A percentile compares a stretch with the other conserved stretches of the same genome.
Evolutionary conservation across 1,140 invertebrate species (phyloP).

Genomic region (Drosophila sproati): DNA sequence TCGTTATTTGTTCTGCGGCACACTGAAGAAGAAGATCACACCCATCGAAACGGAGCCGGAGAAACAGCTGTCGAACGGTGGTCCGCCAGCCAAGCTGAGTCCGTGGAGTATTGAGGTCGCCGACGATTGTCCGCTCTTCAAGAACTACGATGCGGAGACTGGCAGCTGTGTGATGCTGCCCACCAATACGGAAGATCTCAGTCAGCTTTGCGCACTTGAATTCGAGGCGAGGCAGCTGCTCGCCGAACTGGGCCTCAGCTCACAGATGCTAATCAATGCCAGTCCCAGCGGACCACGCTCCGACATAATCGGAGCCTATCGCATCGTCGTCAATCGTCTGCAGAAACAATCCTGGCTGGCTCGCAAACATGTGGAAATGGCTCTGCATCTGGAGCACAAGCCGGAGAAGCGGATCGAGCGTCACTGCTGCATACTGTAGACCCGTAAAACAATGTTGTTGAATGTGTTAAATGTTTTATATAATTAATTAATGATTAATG

Average conservation of each 20-base stretch:
- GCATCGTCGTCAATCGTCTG: conserved; percentile 85
- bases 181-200: conserved; percentile 84
- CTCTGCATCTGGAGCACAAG: conserved; percentile 77
- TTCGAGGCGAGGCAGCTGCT: conserved; percentile 84
- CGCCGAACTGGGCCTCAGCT: conserved; percentile 81
- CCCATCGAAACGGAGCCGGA: conserved; percentile 80
- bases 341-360: conserved; percentile 83
- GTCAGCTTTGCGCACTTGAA: conserved; percentile 80
- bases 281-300: conserved; percentile 84
- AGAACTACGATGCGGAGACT: conserved; percentile 84
- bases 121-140: conserved; percentile 76
- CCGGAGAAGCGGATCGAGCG: conserved; percentile 75
- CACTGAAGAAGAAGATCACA: conserved; percentile 82
- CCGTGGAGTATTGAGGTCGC: conserved; percentile 80
- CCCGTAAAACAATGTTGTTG: conserved; percentile 31
- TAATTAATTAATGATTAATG: conserved; percentile 3
- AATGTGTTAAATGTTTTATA: conserved; percentile 37
- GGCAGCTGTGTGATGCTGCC: conserved; percentile 85
- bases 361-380: conserved; percentile 79
- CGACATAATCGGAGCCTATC: conserved; percentile 85
- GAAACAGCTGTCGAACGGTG: conserved; percentile 70
- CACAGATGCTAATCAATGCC: conserved; percentile 83
- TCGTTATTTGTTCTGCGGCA: conserved; percentile 74
- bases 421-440: conserved; percentile 82
- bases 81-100: conserved; percentile 47